phyloP scores from a whole-genome alignment of 2,888 invertebrate species.

The Lycaena phlaeas region DNA sequence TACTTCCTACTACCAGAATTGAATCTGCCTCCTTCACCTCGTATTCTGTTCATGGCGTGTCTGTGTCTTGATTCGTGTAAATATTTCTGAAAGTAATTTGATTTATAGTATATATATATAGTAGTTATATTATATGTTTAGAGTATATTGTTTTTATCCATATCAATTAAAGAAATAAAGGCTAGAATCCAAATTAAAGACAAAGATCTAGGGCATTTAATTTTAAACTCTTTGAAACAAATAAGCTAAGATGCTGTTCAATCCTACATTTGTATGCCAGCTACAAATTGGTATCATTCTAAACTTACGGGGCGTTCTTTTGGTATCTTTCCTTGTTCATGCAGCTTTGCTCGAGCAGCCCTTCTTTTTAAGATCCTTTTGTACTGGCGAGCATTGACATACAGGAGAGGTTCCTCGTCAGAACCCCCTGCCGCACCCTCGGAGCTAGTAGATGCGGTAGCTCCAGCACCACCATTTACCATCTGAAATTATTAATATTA shows the following conservation, averaged over 20 bases:
- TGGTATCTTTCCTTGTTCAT: conserved; percentile 95
- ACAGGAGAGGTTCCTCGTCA: conserved; percentile 97
- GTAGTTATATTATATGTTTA: no score
- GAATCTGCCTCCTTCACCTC: conserved; percentile 97
- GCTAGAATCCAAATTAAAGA: no score
- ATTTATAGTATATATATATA: no score
- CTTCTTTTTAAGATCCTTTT: conserved; percentile 94
- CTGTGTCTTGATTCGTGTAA: conserved; percentile 97
- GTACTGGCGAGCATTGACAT: conserved; percentile 99
- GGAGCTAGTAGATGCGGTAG: conserved; percentile 25
- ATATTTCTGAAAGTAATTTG: conserved; percentile 82
- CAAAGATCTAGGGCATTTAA: no score
- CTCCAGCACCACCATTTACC: conserved; percentile 43
- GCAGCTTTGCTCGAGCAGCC: conserved; percentile 94
- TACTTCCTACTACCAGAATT: conserved; percentile 77
- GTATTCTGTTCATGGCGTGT: conserved; percentile 97
- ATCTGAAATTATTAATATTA: conserved; percentile 34
- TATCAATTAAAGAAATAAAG: no score
- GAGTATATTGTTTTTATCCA: no score
- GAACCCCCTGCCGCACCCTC: conserved; percentile 50
- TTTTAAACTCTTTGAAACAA: no score
- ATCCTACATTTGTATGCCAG: no score
- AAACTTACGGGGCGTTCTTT: conserved; percentile 88
- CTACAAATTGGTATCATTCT: no score
- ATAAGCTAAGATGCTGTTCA: no score